Conservation (phyloP, 1,140 invertebrate genomes). For the Eueides isabella region DNA sequence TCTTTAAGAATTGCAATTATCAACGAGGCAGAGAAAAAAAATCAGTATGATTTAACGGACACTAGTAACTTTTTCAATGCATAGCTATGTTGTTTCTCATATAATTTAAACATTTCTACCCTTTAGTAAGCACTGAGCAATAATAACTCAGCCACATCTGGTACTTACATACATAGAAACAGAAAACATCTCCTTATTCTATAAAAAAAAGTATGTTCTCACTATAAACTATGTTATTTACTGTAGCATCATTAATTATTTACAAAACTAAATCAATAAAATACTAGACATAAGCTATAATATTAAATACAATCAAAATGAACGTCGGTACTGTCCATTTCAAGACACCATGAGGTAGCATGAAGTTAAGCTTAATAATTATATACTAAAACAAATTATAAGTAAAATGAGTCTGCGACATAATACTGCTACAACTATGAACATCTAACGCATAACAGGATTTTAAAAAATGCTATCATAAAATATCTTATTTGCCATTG, state of each 20-base stretch:
- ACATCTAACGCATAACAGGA: conserved; percentile 30
- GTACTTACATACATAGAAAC: background rate
- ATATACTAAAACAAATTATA: conserved; percentile 38
- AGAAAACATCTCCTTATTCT: background rate
- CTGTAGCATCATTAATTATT: background rate
- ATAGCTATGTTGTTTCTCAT: too few relatives aligned
- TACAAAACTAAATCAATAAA: background rate
- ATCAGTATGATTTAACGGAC: too few relatives aligned
- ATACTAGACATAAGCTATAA: background rate
- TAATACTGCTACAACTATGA: conserved; percentile 76
- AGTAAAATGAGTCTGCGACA: conserved; percentile 43
- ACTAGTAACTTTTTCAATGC: too few relatives aligned
- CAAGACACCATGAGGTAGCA: conserved; percentile 73
- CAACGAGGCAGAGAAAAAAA: too few relatives aligned
- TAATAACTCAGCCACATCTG: too few relatives aligned
- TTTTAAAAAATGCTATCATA: background rate
- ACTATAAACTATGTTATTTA: background rate
- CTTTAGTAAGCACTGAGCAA: too few relatives aligned
- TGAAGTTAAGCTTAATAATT: conserved; percentile 55
- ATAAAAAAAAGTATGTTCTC: background rate
- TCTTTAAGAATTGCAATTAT: background rate
- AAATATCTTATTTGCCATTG: conserved; percentile 27
- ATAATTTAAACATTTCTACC: too few relatives aligned
- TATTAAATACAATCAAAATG: background rate
- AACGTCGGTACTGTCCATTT: conserved; percentile 42